Conservation (phyloP, 2,888 invertebrate genomes). For the Reticulitermes lucifugus region DNA sequence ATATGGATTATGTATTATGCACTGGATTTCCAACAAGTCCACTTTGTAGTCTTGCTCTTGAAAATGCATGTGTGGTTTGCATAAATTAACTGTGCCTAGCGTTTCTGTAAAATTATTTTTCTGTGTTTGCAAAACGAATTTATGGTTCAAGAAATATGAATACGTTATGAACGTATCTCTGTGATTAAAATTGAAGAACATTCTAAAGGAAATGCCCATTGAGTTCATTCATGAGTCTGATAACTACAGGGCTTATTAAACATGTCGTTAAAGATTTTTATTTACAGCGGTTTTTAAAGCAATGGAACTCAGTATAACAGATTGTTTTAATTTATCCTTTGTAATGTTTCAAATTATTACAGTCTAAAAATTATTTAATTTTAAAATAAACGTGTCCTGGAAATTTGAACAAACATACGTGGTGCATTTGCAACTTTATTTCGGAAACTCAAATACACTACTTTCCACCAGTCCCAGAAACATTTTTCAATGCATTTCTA, state of each 20-base stretch:
- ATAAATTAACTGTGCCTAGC: background rate
- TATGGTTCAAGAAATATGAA: background rate
- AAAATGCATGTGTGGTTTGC: slow-evolving; percentile 2
- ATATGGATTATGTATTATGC: slow-evolving; percentile 30
- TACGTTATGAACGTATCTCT: background rate
- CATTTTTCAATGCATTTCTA: no score
- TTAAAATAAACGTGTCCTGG: no score
- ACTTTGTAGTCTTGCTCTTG: background rate
- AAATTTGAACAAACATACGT: no score
- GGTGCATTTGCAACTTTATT: background rate
- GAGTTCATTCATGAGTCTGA: no score
- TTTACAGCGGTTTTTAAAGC: no score
- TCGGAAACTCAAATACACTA: background rate
- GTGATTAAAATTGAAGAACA: background rate
- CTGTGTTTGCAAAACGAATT: background rate
- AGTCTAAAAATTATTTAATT: no score
- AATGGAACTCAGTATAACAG: no score
- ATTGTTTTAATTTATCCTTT: no score
- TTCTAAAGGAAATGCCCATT: background rate
- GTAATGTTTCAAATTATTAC: no score
- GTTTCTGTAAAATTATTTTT: background rate
- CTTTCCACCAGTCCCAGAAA: no score
- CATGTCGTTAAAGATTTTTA: no score
- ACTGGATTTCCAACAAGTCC: background rate
- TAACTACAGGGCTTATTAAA: no score